These are phyloP conservation scores for Actias luna DNA, from an alignment of 2,888 invertebrate genomes.

Conservation along the genomic window DNA sequence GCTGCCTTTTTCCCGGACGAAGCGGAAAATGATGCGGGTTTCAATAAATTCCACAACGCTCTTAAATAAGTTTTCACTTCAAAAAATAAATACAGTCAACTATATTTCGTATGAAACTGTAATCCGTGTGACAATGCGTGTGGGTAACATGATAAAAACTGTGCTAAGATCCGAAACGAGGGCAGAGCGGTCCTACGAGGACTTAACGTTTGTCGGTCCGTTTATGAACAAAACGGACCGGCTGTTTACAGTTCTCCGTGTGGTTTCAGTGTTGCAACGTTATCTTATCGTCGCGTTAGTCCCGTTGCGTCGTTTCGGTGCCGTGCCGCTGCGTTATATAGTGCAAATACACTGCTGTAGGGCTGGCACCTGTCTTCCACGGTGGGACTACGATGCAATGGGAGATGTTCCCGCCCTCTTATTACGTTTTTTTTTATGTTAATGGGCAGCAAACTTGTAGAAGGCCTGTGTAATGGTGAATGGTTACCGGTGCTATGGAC, in stretches of 20 bases:
- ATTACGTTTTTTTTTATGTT: too few relatives aligned
- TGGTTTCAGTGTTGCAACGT: slow-evolving; percentile 5
- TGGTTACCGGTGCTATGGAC: too few relatives aligned
- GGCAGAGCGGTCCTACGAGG: neutral
- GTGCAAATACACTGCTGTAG: slow-evolving; percentile 3
- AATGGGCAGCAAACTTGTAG: too few relatives aligned
- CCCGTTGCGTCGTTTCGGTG: slow-evolving; percentile 2
- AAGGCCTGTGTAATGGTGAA: too few relatives aligned
- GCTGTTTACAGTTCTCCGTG: slow-evolving; percentile 1
- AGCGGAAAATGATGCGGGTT: too few relatives aligned
- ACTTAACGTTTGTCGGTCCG: neutral
- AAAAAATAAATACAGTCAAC: too few relatives aligned
- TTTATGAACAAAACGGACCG: neutral
- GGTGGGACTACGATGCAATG: too few relatives aligned
- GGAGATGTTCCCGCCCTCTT: too few relatives aligned
- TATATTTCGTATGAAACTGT: neutral
- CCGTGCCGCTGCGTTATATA: neutral
- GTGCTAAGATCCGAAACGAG: neutral
- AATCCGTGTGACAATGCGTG: neutral
- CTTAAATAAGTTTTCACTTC: too few relatives aligned
- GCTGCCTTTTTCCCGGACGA: too few relatives aligned
- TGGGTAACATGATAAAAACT: neutral
- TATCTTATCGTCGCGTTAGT: slow-evolving; percentile 3
- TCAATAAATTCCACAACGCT: too few relatives aligned
- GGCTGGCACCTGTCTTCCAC: too few relatives aligned